A percentile compares a stretch with the other conserved stretches of the same genome.
Conservation (phyloP, 1,140 invertebrate genomes). For the Pachyrhynchus sulphureomaculatus region DNA sequence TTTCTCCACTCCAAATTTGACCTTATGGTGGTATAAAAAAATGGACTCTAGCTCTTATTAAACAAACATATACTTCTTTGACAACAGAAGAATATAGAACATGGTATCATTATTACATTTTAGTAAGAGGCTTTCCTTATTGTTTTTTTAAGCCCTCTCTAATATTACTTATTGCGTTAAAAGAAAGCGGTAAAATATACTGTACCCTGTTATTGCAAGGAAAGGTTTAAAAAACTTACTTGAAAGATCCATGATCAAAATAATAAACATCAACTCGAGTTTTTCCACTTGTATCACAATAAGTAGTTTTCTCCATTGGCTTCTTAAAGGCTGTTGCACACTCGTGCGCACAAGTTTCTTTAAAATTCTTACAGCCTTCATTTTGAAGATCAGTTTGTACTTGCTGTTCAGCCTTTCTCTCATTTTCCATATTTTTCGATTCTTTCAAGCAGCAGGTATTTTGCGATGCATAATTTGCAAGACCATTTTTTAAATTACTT, state of each 20-base stretch:
- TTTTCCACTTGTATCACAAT: constrained; percentile 26
- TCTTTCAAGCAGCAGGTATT: not conserved
- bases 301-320: constrained; percentile 28
- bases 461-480: not conserved
- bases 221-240: no score
- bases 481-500: not conserved
- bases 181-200: no score
- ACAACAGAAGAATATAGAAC: no score
- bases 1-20: no score
- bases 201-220: no score
- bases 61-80: no score
- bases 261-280: constrained; percentile 65
- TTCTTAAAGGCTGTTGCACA: not conserved
- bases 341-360: constrained; percentile 9
- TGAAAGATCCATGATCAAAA: constrained; percentile 66
- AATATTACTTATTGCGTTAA: no score
- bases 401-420: constrained; percentile 1
- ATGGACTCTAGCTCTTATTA: no score
- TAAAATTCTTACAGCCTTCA: constrained; percentile 11
- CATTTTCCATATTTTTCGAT: constrained; percentile 14
- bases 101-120: no score
- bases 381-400: not conserved
- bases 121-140: no score
- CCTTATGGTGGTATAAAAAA: no score
- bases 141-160: no score